A percentile compares a stretch with the other conserved stretches of the same genome.
Conservation (phyloP, 2,888 invertebrate genomes). For the Plebejus argus region DNA sequence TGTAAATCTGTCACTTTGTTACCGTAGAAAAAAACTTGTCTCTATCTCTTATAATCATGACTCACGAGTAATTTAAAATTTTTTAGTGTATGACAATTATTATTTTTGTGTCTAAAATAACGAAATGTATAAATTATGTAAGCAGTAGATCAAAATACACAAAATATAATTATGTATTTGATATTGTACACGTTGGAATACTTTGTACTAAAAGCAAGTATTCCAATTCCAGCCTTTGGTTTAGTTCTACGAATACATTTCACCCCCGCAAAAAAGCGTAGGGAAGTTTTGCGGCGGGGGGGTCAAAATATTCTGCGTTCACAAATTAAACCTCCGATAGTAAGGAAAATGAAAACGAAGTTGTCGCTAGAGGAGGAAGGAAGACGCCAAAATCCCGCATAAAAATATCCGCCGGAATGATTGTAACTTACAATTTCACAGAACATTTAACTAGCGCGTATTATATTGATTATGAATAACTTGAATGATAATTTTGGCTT, state of each 20-base stretch:
- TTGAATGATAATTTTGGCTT: constrained; percentile 13
- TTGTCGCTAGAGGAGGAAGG: constrained; percentile 49
- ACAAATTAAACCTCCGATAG: constrained; percentile 43
- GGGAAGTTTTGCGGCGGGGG: background rate
- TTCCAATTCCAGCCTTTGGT: background rate
- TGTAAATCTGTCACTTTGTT: no score
- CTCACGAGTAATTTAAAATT: no score
- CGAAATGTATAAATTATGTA: no score
- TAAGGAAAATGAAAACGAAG: constrained; percentile 57
- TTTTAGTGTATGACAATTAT: no score
- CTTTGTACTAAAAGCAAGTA: background rate
- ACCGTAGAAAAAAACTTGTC: no score
- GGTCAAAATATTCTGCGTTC: background rate
- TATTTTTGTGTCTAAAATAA: no score
- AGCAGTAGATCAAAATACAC: no score
- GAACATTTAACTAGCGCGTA: constrained; percentile 17
- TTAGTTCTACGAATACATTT: background rate
- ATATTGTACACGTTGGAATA: no score
- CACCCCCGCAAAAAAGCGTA: background rate
- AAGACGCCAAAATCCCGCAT: constrained; percentile 50
- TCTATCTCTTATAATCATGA: no score
- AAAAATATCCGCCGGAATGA: constrained; percentile 47
- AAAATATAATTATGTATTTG: no score
- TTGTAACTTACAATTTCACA: constrained; percentile 26
- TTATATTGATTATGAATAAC: constrained; percentile 22